Conservation (phyloP, 2,113 vertebrate genomes). For the Erinaceus europaeus region DNA sequence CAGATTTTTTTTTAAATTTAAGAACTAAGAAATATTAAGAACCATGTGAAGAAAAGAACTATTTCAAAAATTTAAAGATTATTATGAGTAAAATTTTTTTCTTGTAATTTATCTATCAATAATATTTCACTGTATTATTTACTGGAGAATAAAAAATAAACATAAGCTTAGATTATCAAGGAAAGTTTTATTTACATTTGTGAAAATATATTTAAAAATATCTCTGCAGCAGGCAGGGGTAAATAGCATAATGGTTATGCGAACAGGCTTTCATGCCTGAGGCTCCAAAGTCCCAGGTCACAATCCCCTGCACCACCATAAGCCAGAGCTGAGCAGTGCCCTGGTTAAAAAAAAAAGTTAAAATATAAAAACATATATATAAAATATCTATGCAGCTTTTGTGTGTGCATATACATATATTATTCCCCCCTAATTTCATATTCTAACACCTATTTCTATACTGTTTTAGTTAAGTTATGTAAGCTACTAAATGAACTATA, state of each 20-base stretch:
- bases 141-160: constrained; percentile 21
- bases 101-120: neutral
- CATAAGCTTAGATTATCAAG: neutral
- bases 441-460: neutral
- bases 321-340: too few relatives aligned
- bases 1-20: neutral
- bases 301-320: too few relatives aligned
- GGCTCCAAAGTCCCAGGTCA: too few relatives aligned
- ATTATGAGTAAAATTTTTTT: constrained; percentile 7
- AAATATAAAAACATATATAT: too few relatives aligned
- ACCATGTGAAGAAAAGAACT: neutral
- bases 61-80: constrained; percentile 39
- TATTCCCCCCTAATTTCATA: neutral
- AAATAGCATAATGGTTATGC: too few relatives aligned
- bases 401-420: neutral
- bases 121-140: constrained; percentile 20
- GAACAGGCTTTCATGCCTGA: too few relatives aligned
- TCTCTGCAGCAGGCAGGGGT: too few relatives aligned
- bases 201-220: neutral
- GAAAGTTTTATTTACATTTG: neutral
- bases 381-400: too few relatives aligned
- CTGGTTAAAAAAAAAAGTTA: too few relatives aligned
- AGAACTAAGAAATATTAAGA: neutral
- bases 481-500: too few relatives aligned
- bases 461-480: too few relatives aligned